Conservation (phyloP, 1,140 invertebrate genomes). For the Cotesia vestalis region DNA sequence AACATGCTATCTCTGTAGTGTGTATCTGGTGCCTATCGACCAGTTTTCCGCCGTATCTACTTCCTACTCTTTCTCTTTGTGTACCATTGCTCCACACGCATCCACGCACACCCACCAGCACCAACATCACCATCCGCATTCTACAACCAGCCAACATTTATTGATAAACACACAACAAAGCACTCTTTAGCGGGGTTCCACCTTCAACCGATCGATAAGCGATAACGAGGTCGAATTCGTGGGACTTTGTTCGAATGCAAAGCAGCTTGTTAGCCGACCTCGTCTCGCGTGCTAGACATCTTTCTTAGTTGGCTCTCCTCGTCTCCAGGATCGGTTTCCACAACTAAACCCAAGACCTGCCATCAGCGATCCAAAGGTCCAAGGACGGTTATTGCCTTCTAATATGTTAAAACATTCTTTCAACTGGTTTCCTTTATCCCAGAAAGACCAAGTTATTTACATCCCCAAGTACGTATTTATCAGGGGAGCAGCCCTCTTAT, state of each 20-base stretch:
- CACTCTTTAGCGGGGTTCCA: constrained; percentile 21
- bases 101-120: constrained; percentile 2
- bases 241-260: constrained; percentile 57
- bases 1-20: constrained; percentile 17
- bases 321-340: too few relatives aligned
- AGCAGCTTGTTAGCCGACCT: constrained; percentile 59
- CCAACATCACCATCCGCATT: neutral
- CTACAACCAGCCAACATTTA: neutral
- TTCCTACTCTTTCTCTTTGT: neutral
- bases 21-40: constrained; percentile 26
- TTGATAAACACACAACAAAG: neutral
- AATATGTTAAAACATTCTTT: constrained; percentile 18
- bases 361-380: too few relatives aligned
- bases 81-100: constrained; percentile 5
- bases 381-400: neutral
- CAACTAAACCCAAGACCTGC: too few relatives aligned
- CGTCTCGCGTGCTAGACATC: constrained; percentile 50
- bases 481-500: constrained; percentile 29
- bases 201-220: constrained; percentile 51
- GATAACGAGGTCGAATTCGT: constrained; percentile 59
- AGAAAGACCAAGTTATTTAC: constrained; percentile 37
- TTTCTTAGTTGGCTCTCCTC: neutral
- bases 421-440: constrained; percentile 10
- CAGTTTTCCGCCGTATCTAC: constrained; percentile 12
- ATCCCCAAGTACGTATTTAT: constrained; percentile 19